Conservation (phyloP, 2,797 vertebrate genomes). For the Bucorvus abyssinicus region DNA sequence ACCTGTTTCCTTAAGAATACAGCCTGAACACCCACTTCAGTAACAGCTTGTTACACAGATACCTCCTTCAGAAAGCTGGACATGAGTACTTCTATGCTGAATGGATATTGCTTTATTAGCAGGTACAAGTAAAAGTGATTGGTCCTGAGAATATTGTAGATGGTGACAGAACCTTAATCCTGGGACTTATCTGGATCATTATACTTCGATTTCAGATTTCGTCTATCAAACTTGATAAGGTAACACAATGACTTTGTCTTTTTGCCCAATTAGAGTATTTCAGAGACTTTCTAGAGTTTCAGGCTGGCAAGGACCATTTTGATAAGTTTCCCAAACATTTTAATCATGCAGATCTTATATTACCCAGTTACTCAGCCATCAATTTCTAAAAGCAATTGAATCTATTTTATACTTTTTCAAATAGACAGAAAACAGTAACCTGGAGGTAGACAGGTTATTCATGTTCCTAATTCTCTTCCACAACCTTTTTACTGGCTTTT, state of each 20-base stretch:
- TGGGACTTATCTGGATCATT: constrained; percentile 93
- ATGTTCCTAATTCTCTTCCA: background rate
- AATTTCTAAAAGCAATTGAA: background rate
- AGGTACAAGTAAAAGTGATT: constrained; percentile 89
- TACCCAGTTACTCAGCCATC: background rate
- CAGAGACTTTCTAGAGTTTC: background rate
- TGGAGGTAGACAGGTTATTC: background rate
- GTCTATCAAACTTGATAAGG: constrained; percentile 85
- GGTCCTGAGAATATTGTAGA: constrained; percentile 93
- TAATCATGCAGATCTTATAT: background rate
- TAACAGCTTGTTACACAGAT: background rate
- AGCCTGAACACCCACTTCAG: background rate
- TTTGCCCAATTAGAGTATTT: background rate
- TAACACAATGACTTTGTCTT: constrained; percentile 35
- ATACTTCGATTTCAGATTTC: constrained; percentile 93
- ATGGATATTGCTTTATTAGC: background rate
- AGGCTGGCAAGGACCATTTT: background rate
- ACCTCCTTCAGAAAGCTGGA: background rate
- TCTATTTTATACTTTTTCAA: background rate
- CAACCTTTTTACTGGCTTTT: background rate
- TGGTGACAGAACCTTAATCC: constrained; percentile 87
- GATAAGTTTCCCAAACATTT: background rate
- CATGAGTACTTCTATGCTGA: background rate
- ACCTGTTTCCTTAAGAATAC: background rate
- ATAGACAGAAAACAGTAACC: background rate